phyloP scores from a whole-genome alignment of 1,140 invertebrate species.

The Myzus persicae region DNA sequence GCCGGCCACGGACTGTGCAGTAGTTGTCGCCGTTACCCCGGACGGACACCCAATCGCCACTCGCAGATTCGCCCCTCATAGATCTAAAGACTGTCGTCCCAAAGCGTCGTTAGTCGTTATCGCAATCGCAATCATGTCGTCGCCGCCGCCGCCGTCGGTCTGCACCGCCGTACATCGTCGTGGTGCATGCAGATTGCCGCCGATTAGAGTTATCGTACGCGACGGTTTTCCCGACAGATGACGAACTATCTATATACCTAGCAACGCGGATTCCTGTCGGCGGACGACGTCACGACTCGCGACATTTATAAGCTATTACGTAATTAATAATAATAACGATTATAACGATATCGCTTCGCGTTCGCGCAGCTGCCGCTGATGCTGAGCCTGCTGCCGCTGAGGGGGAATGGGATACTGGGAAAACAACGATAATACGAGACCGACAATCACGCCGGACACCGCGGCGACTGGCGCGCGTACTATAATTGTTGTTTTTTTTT shows the following conservation, averaged over 20 bases:
- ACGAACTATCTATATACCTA: not conserved
- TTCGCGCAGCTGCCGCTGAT: not conserved
- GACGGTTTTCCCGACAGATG: not conserved
- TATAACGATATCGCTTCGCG: not conserved
- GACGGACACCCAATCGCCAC: too few relatives aligned
- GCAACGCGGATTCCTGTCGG: not conserved
- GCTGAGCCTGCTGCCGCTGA: too few relatives aligned
- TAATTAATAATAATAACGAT: not conserved
- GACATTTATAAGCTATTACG: not conserved
- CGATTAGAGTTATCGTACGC: not conserved
- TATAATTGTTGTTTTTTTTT: not conserved
- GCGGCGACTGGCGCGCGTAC: not conserved
- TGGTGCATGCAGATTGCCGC: not conserved
- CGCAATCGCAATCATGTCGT: not conserved
- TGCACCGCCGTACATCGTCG: not conserved
- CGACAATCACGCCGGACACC: not conserved
- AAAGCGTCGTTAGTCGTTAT: not conserved
- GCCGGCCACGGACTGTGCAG: not conserved
- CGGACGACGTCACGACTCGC: not conserved
- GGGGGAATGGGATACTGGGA: not conserved
- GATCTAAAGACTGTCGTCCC: too few relatives aligned
- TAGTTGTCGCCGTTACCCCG: not conserved
- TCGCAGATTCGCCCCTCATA: too few relatives aligned
- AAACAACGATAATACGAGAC: not conserved
- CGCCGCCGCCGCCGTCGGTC: too few relatives aligned